Conservation (phyloP, 2,888 invertebrate species). For the Megamerina dolium region DNA sequence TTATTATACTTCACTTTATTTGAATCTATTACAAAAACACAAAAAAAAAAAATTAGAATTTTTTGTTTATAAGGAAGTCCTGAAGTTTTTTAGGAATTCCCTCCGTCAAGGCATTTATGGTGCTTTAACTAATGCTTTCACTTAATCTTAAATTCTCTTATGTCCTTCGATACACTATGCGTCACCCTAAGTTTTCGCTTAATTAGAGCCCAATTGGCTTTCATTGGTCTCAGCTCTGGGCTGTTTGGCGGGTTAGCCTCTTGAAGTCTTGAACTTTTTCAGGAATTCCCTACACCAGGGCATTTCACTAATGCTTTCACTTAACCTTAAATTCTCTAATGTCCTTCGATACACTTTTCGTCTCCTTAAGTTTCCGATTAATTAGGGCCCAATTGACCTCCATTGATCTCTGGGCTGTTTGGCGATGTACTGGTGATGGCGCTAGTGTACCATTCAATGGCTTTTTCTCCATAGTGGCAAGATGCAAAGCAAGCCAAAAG, state of each 20-base stretch:
- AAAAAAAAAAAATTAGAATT: too few species aligned
- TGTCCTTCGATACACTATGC: not conserved
- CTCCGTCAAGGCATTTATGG: too few species aligned
- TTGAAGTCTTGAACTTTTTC: too few species aligned
- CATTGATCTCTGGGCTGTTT: not conserved
- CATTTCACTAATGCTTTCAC: too few species aligned
- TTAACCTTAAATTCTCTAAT: not conserved
- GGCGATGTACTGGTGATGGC: not conserved
- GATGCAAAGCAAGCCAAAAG: not conserved
- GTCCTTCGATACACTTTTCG: not conserved
- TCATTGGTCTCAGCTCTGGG: not conserved
- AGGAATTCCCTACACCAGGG: too few species aligned
- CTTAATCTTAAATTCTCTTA: not conserved
- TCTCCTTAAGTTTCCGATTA: not conserved
- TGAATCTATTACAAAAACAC: too few species aligned
- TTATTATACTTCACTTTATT: too few species aligned
- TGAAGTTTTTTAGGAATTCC: too few species aligned
- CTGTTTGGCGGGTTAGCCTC: too few species aligned
- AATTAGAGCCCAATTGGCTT: not conserved
- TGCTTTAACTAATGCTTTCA: too few species aligned
- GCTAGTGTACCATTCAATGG: not conserved
- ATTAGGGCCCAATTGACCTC: not conserved
- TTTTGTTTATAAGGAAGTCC: too few species aligned
- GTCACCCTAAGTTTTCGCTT: not conserved
- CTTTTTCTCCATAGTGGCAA: not conserved